phyloP scores from a whole-genome alignment of 1,140 invertebrate genomes.

The Sipha flava region DNA sequence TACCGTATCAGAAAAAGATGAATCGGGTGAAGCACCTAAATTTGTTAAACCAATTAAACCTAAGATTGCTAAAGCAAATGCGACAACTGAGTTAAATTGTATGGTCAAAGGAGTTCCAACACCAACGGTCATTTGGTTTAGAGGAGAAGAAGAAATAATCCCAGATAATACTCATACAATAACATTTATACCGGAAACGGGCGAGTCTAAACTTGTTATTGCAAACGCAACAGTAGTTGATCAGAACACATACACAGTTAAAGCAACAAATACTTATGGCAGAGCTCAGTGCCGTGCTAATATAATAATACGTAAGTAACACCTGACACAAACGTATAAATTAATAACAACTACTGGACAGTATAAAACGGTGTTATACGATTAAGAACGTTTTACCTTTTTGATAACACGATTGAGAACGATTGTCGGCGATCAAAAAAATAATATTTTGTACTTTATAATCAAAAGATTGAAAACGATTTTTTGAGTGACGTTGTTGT shows the following conservation, averaged over 20 bases:
- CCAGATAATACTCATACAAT: constrained; percentile 51
- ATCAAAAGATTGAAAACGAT: too few relatives aligned
- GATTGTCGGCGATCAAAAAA: too few relatives aligned
- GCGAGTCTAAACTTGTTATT: constrained; percentile 55
- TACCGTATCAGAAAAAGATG: constrained; percentile 53
- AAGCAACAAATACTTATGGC: constrained; percentile 61
- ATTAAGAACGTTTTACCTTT: too few relatives aligned
- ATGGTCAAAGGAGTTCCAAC: constrained; percentile 58
- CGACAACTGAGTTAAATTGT: constrained; percentile 54
- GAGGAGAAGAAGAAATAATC: constrained; percentile 53
- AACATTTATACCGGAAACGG: constrained; percentile 54
- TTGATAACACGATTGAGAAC: too few relatives aligned
- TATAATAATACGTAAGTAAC: constrained; percentile 47
- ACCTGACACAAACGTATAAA: neutral
- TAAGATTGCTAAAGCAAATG: constrained; percentile 53
- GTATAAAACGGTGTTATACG: too few relatives aligned
- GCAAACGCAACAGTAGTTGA: constrained; percentile 53
- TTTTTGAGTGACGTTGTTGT: too few relatives aligned
- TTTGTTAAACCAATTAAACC: constrained; percentile 58
- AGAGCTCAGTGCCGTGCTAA: constrained; percentile 61
- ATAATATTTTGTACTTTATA: too few relatives aligned
- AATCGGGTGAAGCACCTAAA: constrained; percentile 54
- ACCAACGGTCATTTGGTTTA: constrained; percentile 65
- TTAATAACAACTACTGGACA: too few relatives aligned
- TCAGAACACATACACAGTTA: constrained; percentile 57